Evolutionary conservation across 1,140 invertebrate genomes (phyloP).

Genomic region (Helicorthomorpha holstii): DNA sequence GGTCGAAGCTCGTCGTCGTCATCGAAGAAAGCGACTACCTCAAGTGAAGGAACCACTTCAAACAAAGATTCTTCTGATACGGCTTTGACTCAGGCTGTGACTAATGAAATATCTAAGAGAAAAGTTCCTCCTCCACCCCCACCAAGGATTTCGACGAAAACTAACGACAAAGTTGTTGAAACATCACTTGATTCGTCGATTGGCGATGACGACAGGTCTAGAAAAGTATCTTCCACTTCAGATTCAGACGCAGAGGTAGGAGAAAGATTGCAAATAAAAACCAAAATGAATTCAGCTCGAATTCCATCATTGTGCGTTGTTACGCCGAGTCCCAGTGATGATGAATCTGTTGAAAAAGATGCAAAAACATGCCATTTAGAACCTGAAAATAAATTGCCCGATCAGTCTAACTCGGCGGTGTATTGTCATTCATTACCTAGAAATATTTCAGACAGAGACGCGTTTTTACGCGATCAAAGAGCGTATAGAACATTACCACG

Average conservation of each 20-base stretch:
- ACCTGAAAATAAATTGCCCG: background rate
- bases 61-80: background rate
- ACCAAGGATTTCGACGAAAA: constrained; percentile 8
- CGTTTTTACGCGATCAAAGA: too few species aligned
- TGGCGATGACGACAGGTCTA: background rate
- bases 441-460: too few species aligned
- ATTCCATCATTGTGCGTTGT: constrained; percentile 87
- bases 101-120: constrained; percentile 4
- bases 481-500: background rate
- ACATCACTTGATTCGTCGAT: too few species aligned
- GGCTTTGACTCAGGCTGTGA: constrained; percentile 2
- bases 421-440: too few species aligned
- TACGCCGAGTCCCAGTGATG: constrained; percentile 68
- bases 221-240: constrained; percentile 23
- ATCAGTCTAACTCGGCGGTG: too few species aligned
- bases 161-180: too few species aligned
- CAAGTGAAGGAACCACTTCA: too few species aligned
- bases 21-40: too few species aligned
- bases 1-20: background rate
- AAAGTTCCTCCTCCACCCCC: constrained; percentile 12
- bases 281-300: constrained; percentile 63
- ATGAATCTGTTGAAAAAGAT: constrained; percentile 34
- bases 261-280: constrained; percentile 66
- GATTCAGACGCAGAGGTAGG: constrained; percentile 68
- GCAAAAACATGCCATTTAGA: background rate